Base-by-base conservation (phyloP, 2,888 invertebrate genomes). In the Drosophila trichaetosa region DNA sequence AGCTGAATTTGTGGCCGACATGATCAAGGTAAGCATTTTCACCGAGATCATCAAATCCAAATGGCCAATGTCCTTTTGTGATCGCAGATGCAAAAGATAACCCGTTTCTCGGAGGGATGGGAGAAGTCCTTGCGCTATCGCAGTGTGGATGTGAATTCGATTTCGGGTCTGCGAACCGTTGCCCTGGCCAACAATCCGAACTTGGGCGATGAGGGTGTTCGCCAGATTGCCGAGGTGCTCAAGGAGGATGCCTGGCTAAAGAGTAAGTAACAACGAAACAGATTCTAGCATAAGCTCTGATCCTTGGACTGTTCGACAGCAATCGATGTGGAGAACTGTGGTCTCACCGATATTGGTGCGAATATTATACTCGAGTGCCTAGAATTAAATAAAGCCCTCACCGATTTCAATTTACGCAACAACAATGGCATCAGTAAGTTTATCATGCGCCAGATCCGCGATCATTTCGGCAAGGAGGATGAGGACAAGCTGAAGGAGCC, bases 211-310 rank as follows among this genome's bases (percentile, higher is more conserved):
- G 93, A 93, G 0, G 97, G 96, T 0, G 93, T 95, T 0, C 89
- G 91, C 36, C 92, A 94, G 27, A 94, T 97, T 40, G 92, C 96
- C 0, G 95, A 96, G 42, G 95, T 96, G 24, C 93, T 97, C 7
- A 94, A 95, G 57, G 97, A 97, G 88, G 97, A 97, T 91, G 94
- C 96, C 58, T 97, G 97, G 97, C 94, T 97, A 29, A 96, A 96
- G 93, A 94, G 95, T 95, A 72, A 66, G 65, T 56, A 24, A 4
- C 1, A 5, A n/a, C 0, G 1, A 3, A 13, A 0, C 1, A 18
- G 18, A 16, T 18, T 11, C 6, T 8, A 2, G 2, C 1, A 36
- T 13, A n/a, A 24, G 38, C n/a, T 29, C n/a, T 29, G 8, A 33
- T 5, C n/a, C 6, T 27, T 27, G 11, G 7, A 8, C 2, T 52